Percentiles rank a stretch among this genome's conserved stretches.
phyloP scores from a whole-genome alignment of 1,140 invertebrate species.

The Diorhabda carinulata region DNA sequence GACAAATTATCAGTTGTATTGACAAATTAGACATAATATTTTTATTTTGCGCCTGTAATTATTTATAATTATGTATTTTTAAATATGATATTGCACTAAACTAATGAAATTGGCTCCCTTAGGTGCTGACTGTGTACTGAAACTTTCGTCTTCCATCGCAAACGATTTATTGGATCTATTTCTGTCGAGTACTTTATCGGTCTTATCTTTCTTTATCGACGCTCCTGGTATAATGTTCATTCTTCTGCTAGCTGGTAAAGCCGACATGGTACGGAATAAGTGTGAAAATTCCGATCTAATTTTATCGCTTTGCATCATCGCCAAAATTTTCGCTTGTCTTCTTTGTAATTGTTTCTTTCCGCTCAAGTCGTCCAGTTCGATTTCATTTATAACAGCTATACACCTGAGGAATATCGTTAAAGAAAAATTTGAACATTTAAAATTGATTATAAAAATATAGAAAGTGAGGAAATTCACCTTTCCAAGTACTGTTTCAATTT shows the following conservation, averaged over 20 bases:
- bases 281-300: slow-evolving; percentile 41
- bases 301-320: slow-evolving; percentile 35
- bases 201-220: slow-evolving; percentile 3
- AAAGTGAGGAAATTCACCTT: not conserved
- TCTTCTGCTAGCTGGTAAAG: slow-evolving; percentile 38
- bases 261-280: slow-evolving; percentile 43
- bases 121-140: too few relatives aligned
- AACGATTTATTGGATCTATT: not conserved
- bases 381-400: slow-evolving; percentile 34
- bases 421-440: not conserved
- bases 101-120: too few relatives aligned
- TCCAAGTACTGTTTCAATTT: not conserved
- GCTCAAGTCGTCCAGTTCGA: slow-evolving; percentile 39
- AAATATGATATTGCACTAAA: too few relatives aligned
- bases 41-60: too few relatives aligned
- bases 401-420: slow-evolving; percentile 27
- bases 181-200: not conserved
- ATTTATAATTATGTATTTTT: too few relatives aligned
- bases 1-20: too few relatives aligned
- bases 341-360: slow-evolving; percentile 39
- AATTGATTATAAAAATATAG: not conserved
- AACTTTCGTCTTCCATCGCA: too few relatives aligned
- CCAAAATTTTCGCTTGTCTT: slow-evolving; percentile 41
- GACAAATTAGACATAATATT: too few relatives aligned
- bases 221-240: slow-evolving; percentile 45